Percentiles rank a stretch among this genome's conserved stretches.
Conservation (phyloP, 1,140 invertebrate species). For the Nasonia giraulti region DNA sequence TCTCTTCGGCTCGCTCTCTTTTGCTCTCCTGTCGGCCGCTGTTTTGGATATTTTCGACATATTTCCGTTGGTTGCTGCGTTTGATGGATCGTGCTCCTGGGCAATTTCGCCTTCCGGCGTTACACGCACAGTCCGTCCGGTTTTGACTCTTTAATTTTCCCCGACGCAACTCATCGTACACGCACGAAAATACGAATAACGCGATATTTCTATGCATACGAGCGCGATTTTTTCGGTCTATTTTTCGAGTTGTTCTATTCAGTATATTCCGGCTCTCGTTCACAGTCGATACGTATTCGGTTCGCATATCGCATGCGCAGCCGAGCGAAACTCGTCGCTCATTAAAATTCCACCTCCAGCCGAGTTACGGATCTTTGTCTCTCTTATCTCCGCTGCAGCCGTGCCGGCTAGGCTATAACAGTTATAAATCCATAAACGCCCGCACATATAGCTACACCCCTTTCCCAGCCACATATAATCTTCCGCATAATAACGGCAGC, state of each 20-base stretch:
- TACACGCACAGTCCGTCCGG: too few species aligned
- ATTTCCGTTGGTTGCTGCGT: background rate
- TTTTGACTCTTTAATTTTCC: too few species aligned
- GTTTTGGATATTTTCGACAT: background rate
- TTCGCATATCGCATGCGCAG: too few species aligned
- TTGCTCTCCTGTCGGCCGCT: background rate
- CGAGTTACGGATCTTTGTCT: background rate
- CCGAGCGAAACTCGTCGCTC: background rate
- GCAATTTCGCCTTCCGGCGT: too few species aligned
- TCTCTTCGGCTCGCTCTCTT: background rate
- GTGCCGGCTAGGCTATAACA: background rate
- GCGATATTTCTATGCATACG: too few species aligned
- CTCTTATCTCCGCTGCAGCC: background rate
- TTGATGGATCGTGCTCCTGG: background rate
- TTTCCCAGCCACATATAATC: background rate
- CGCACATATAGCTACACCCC: background rate
- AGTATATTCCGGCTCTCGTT: too few species aligned
- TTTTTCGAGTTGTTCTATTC: too few species aligned
- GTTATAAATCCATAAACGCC: slow-evolving; percentile 1
- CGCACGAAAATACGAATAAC: too few species aligned
- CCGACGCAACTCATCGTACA: too few species aligned
- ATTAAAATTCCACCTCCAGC: background rate
- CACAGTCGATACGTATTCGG: too few species aligned
- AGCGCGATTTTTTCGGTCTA: too few species aligned
- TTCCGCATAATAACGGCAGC: slow-evolving; percentile 14